A percentile compares a stretch with the other conserved stretches of the same genome.
These are phyloP conservation scores for Nanorana parkeri DNA, from an alignment of 2,113 vertebrate genomes.

Conservation along the genomic window DNA sequence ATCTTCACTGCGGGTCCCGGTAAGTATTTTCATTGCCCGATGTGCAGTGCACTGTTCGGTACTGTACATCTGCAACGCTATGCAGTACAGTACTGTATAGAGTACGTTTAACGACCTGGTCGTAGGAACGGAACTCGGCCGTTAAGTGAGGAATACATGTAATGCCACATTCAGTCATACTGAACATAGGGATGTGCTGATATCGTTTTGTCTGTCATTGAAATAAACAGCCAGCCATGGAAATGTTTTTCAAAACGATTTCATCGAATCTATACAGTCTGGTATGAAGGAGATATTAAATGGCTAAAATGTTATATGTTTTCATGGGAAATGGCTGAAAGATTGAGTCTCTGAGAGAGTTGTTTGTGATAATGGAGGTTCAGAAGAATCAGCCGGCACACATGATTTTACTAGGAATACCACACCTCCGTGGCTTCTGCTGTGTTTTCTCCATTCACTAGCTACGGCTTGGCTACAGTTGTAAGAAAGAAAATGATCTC, in stretches of 20 bases:
- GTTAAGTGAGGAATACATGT: too few species aligned
- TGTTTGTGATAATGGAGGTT: conserved; percentile 26
- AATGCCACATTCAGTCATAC: too few species aligned
- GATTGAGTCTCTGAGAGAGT: neutral
- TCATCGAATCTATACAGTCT: neutral
- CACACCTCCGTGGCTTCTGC: conserved; percentile 20
- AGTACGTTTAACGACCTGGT: too few species aligned
- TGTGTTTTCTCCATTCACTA: conserved; percentile 18
- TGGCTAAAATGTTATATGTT: conserved; percentile 6
- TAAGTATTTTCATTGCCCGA: too few species aligned
- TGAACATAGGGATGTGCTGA: too few species aligned
- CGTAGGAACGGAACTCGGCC: too few species aligned
- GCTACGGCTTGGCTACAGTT: neutral
- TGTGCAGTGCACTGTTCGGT: too few species aligned
- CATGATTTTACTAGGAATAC: conserved; percentile 4
- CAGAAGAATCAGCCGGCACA: neutral
- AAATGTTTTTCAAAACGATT: neutral
- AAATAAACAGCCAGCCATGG: neutral
- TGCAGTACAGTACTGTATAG: too few species aligned
- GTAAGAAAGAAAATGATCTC: conserved; percentile 28
- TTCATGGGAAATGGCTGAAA: neutral
- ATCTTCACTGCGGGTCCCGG: too few species aligned
- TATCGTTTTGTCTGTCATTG: neutral
- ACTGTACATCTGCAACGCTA: too few species aligned
- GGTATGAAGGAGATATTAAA: neutral